A percentile compares a stretch with the other conserved stretches of the same genome.
Conservation (phyloP, 2,113 vertebrate species). For the Vulpes ferrilata region DNA sequence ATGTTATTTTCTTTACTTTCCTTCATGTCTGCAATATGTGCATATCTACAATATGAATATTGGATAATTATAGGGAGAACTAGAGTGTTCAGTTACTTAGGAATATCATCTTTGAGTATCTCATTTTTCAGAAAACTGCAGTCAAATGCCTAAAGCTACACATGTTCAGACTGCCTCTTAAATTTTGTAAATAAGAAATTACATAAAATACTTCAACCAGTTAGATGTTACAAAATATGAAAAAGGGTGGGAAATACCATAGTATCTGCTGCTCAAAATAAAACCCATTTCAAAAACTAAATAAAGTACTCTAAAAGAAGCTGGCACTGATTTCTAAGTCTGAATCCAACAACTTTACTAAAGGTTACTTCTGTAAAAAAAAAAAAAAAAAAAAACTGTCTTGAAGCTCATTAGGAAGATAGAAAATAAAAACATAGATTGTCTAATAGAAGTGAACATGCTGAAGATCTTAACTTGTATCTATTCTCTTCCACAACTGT, state of each 20-base stretch:
- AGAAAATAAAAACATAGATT: constrained; percentile 12
- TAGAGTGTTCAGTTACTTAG: constrained; percentile 6
- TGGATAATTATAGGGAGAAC: constrained; percentile 1
- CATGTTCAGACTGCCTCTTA: neutral
- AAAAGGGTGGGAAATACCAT: neutral
- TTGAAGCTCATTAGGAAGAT: neutral
- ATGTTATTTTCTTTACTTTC: constrained; percentile 4
- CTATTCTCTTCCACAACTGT: neutral
- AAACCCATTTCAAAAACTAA: neutral
- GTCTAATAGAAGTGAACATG: neutral
- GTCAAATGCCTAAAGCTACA: constrained; percentile 5
- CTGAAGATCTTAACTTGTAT: neutral
- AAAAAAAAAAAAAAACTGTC: neutral
- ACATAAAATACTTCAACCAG: constrained; percentile 9
- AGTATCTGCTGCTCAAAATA: constrained; percentile 1
- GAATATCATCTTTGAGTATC: neutral
- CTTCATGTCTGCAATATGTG: neutral
- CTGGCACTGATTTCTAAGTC: neutral
- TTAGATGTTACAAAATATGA: neutral
- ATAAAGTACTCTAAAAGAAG: neutral
- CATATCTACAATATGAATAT: neutral
- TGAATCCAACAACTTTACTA: neutral
- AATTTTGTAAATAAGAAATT: constrained; percentile 35
- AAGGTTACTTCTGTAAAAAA: constrained; percentile 27
- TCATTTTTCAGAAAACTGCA: neutral